Conservation (phyloP, 2,888 invertebrate genomes). For the Ernsta delagoae region DNA sequence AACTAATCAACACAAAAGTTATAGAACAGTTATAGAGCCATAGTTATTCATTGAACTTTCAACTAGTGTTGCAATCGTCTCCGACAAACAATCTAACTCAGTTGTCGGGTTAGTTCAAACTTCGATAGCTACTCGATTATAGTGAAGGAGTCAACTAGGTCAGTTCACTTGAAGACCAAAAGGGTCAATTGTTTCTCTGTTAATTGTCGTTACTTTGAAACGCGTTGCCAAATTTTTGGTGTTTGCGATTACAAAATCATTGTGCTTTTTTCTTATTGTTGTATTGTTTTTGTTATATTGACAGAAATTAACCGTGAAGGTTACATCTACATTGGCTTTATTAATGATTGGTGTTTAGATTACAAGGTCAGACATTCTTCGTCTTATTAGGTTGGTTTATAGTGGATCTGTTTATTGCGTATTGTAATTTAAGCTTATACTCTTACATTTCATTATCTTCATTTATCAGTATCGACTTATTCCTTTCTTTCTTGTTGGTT, state of each 20-base stretch:
- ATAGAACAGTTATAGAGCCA: slow-evolving; percentile 7
- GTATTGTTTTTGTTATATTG: neutral
- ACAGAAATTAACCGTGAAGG: neutral
- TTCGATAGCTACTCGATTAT: slow-evolving; percentile 30
- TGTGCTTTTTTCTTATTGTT: neutral
- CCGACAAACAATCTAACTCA: slow-evolving; percentile 30
- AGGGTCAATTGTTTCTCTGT: slow-evolving; percentile 28
- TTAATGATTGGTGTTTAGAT: neutral
- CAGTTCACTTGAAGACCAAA: slow-evolving; percentile 9
- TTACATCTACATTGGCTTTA: neutral
- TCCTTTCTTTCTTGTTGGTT: no score
- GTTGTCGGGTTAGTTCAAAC: slow-evolving; percentile 26
- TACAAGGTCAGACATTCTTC: no score
- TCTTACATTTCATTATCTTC: no score
- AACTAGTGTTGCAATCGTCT: slow-evolving; percentile 19
- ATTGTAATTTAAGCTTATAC: no score
- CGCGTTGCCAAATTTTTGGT: neutral
- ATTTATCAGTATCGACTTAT: no score
- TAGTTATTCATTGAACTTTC: slow-evolving; percentile 15
- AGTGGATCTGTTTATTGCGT: no score
- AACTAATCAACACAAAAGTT: neutral
- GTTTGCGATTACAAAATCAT: neutral
- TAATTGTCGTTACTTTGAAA: slow-evolving; percentile 6
- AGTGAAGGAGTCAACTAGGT: slow-evolving; percentile 14
- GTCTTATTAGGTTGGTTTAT: no score